A percentile compares a stretch with the other conserved stretches of the same genome.
These are phyloP conservation scores for Eremophila alpestris DNA, from an alignment of 2,797 vertebrate species.

Conservation along the genomic window DNA sequence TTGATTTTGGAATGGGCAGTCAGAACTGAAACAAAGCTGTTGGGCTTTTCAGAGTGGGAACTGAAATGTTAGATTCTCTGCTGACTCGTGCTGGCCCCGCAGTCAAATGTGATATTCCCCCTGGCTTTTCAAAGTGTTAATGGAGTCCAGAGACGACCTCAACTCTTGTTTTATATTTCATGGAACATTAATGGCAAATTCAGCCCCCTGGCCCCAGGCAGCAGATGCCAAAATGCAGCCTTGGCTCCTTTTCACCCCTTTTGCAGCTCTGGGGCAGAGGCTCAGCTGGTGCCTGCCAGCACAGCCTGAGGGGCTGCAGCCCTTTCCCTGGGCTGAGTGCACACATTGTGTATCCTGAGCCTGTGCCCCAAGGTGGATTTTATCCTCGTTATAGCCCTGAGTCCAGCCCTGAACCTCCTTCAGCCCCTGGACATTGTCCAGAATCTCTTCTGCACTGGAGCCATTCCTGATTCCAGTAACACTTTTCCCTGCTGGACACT, in stretches of 20 bases:
- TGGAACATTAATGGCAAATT: constrained; percentile 35
- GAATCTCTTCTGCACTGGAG: background rate
- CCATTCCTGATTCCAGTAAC: background rate
- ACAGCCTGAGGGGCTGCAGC: background rate
- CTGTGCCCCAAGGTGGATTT: background rate
- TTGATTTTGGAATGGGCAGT: constrained; percentile 37
- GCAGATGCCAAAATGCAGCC: constrained; percentile 37
- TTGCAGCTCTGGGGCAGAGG: background rate
- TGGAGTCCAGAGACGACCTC: constrained; percentile 14
- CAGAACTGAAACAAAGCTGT: constrained; percentile 12
- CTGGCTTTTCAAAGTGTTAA: constrained; percentile 48
- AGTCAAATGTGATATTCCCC: constrained; percentile 53
- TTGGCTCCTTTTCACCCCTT: constrained; percentile 14
- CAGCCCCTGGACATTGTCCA: background rate
- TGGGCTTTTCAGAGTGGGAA: background rate
- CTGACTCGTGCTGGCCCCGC: background rate
- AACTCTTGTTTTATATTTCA: constrained; percentile 34
- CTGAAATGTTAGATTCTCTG: constrained; percentile 52
- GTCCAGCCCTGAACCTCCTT: background rate
- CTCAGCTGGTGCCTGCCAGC: background rate
- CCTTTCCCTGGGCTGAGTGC: background rate
- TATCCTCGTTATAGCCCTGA: background rate
- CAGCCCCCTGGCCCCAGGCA: constrained; percentile 9
- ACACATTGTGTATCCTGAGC: background rate
- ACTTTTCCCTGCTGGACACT: background rate